Evolutionary conservation across 2,797 vertebrate species (phyloP).

Genomic region (Chelidonichthys spinosus): DNA sequence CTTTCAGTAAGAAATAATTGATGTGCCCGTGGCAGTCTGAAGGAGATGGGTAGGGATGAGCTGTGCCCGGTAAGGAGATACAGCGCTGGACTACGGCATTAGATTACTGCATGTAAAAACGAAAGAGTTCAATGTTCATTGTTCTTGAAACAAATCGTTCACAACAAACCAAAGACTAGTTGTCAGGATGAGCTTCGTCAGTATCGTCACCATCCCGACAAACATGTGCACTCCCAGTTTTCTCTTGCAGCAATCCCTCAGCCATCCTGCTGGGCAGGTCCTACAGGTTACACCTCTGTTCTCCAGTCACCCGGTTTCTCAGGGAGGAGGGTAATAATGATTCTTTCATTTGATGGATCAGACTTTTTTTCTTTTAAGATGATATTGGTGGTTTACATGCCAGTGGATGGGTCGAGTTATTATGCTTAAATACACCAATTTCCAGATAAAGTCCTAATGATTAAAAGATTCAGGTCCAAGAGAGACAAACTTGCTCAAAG

Average conservation of each 20-base stretch:
- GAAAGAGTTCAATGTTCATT: background rate
- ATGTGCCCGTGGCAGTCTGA: constrained; percentile 58
- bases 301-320: constrained; percentile 7
- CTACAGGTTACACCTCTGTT: constrained; percentile 56
- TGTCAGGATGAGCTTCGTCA: background rate
- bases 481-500: no score
- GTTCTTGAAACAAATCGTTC: background rate
- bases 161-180: background rate
- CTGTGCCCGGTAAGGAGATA: constrained; percentile 69
- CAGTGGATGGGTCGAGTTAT: background rate
- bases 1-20: constrained; percentile 69
- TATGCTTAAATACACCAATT: background rate
- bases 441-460: constrained; percentile 3
- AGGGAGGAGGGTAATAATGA: background rate
- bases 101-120: constrained; percentile 37
- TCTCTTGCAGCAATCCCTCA: constrained; percentile 14
- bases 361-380: background rate
- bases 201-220: constrained; percentile 24
- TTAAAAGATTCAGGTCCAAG: no score
- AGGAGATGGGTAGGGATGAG: constrained; percentile 59
- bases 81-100: constrained; percentile 43
- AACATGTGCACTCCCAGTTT: constrained; percentile 56
- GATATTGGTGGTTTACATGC: background rate
- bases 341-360: constrained; percentile 9
- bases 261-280: constrained; percentile 67